phyloP scores from a whole-genome alignment of 1,140 invertebrate genomes.

The Pantala flavescens region DNA sequence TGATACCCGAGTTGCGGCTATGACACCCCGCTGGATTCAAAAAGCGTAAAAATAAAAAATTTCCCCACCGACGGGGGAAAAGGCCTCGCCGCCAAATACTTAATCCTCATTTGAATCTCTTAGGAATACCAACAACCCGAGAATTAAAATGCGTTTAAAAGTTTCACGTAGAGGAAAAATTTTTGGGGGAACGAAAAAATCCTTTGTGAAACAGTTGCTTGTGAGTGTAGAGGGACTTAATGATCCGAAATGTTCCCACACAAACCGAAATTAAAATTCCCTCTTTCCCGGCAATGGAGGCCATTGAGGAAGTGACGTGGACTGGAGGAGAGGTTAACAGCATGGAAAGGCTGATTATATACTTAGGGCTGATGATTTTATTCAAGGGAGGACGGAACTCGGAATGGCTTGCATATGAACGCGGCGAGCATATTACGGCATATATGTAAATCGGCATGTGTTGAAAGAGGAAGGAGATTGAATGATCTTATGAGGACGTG shows the following conservation, averaged over 20 bases:
- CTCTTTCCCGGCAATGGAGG: background rate
- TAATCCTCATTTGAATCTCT: background rate
- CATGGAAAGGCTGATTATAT: no score
- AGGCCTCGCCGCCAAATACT: background rate
- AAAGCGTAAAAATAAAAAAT: conserved; percentile 10
- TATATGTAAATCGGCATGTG: no score
- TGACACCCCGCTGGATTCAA: background rate
- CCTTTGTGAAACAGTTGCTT: background rate
- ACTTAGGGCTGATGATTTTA: no score
- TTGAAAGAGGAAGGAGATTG: no score
- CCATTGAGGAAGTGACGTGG: background rate
- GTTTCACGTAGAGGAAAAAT: background rate
- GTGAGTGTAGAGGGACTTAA: background rate
- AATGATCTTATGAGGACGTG: no score
- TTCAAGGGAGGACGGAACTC: no score
- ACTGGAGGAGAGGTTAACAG: no score
- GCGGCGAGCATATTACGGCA: no score
- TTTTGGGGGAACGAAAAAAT: background rate
- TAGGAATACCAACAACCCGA: background rate
- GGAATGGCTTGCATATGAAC: no score
- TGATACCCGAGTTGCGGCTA: no score
- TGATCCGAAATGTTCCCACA: background rate
- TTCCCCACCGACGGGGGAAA: background rate
- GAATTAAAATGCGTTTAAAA: background rate
- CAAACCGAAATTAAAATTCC: background rate